These are phyloP conservation scores for Morone chrysops DNA, from an alignment of 2,113 vertebrate species.

Conservation along the genomic window DNA sequence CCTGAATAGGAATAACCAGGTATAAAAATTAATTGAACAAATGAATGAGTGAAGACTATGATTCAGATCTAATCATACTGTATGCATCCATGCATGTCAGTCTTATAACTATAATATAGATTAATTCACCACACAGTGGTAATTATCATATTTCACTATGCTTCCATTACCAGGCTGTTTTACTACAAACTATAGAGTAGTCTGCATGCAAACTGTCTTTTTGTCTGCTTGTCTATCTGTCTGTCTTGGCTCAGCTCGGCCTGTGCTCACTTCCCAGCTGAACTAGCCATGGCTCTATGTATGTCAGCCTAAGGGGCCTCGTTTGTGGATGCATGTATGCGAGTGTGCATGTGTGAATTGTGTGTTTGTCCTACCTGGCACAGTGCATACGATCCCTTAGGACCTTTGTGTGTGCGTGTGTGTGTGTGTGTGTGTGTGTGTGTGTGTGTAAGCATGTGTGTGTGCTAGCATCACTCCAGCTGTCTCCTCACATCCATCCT, in stretches of 20 bases:
- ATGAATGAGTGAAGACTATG: slow-evolving; percentile 23
- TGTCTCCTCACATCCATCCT: slow-evolving; percentile 70
- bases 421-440: not conserved
- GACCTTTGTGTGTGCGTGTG: slow-evolving; percentile 20
- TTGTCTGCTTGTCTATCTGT: not conserved
- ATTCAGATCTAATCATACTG: slow-evolving; percentile 21
- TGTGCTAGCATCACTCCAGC: slow-evolving; percentile 56
- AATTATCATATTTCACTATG: slow-evolving; percentile 1
- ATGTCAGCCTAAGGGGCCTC: slow-evolving; percentile 57
- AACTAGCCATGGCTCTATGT: slow-evolving; percentile 46
- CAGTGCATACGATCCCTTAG: slow-evolving; percentile 38
- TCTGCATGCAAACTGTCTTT: not conserved
- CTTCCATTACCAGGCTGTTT: not conserved
- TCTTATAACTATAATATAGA: not conserved
- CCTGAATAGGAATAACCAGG: not conserved
- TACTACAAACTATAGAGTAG: not conserved
- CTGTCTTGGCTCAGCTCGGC: slow-evolving; percentile 42
- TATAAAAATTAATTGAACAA: slow-evolving; percentile 19
- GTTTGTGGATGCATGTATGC: slow-evolving; percentile 32
- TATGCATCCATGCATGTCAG: not conserved
- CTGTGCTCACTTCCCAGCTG: slow-evolving; percentile 28
- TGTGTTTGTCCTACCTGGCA: slow-evolving; percentile 68
- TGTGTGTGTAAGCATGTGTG: not conserved
- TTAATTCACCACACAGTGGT: not conserved
- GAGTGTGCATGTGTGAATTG: slow-evolving; percentile 22